Evolutionary conservation across 2,888 invertebrate species (phyloP), one percentile per base, ranked within the genome.

Genomic region (Diadegma fenestrale): DNA sequence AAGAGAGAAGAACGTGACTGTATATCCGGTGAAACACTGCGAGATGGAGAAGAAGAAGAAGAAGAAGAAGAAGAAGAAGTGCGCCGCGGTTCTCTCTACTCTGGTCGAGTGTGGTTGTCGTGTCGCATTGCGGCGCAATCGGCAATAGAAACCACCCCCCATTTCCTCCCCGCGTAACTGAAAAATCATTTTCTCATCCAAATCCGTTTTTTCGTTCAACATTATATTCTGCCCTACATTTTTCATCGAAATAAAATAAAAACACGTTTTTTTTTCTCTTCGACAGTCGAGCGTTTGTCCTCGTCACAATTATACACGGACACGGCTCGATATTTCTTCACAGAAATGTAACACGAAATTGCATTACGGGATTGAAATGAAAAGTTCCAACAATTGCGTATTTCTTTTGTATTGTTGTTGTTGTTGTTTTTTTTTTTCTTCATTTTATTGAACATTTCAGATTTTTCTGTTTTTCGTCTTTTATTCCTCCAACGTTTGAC

Each of bases 41-140:
- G 51, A 63, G 76, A 80, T 37, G 43, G 76, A 54, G 85, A 79
- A 71, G 72, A 58, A 66, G 76, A 77, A 81, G n/a, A 66, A 66
- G 64, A 30, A 61, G 48, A 48, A 48, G 72, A 78, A 73, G 71
- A 79, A 51, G 61, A 58, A 37, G 61, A 66, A 77, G 48, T 63
- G 77, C 77, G 72, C n/a, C 83, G 69, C 45, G 66, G 66, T 78
- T 81, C 84, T 80, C 80, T 58, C 69, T 37, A 19, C 80, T 72
- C 61, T 75, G 77, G 81, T n/a, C 58, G 75, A 86, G 88, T 88
- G 84, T 81, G 81, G 81, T 81, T 81, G 88, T 90, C 91, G 90
- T 93, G 93, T 92, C 93, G 93, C 93, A 93, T 91, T 93, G 93
- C 93, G 93, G 90, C 92, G 91, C 89, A 88, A 88, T 89, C 87